Conservation (phyloP, 1,140 invertebrate genomes). For the Drosophila santomea region DNA sequence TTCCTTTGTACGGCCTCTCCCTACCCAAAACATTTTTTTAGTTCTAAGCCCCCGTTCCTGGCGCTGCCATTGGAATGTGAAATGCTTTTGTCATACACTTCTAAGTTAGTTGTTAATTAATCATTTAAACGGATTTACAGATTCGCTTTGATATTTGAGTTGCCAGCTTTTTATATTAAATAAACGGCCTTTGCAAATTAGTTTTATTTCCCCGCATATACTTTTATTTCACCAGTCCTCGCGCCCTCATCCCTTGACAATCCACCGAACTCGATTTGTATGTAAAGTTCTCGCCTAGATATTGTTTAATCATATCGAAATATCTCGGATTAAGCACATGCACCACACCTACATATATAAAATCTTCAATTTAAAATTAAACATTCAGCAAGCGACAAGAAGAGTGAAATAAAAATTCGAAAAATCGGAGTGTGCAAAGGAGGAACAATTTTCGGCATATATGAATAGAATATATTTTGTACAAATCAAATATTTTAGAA, state of each 20-base stretch:
- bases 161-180: slow-evolving; percentile 58
- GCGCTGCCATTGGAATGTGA: slow-evolving; percentile 61
- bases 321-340: slow-evolving; percentile 32
- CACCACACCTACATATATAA: slow-evolving; percentile 16
- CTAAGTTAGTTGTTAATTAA: slow-evolving; percentile 78
- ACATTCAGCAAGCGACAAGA: slow-evolving; percentile 43
- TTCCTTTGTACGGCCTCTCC: slow-evolving; percentile 21
- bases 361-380: slow-evolving; percentile 47
- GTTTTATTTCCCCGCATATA: slow-evolving; percentile 10
- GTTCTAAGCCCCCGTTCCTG: slow-evolving; percentile 64
- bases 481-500: slow-evolving; percentile 80
- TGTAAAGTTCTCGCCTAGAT: slow-evolving; percentile 30
- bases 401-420: slow-evolving; percentile 63
- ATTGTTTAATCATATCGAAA: slow-evolving; percentile 31
- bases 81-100: slow-evolving; percentile 79
- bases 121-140: slow-evolving; percentile 52
- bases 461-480: slow-evolving; percentile 76
- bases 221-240: slow-evolving; percentile 10
- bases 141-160: slow-evolving; percentile 59
- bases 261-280: slow-evolving; percentile 65
- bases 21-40: slow-evolving; percentile 67
- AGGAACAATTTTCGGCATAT: slow-evolving; percentile 82
- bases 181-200: slow-evolving; percentile 66
- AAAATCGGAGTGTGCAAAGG: slow-evolving; percentile 59
- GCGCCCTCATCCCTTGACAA: slow-evolving; percentile 55